phyloP scores from a whole-genome alignment of 2,113 vertebrate species.

The Atlantisia rogersi region DNA sequence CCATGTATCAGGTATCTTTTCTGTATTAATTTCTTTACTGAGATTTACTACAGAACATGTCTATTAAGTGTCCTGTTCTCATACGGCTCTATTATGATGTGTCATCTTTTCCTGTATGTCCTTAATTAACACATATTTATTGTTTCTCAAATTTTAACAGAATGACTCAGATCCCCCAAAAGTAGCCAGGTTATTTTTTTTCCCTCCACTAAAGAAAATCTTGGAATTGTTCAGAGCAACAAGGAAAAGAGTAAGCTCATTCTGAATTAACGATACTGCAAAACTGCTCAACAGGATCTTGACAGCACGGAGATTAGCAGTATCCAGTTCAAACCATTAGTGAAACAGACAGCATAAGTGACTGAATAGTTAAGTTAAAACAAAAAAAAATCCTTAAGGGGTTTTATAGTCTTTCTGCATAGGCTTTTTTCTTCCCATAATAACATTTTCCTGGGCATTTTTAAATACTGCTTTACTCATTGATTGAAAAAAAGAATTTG shows the following conservation, averaged over 20 bases:
- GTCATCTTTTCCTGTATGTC: background rate
- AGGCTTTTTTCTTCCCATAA: no score
- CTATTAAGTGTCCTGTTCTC: constrained; percentile 19
- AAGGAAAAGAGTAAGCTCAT: background rate
- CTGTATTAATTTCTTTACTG: background rate
- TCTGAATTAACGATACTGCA: background rate
- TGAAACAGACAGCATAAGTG: no score
- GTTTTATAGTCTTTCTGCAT: no score
- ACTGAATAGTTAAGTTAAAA: no score
- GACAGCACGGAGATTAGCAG: background rate
- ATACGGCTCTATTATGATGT: constrained; percentile 22
- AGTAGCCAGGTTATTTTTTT: background rate
- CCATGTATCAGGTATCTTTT: no score
- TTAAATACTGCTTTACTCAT: no score
- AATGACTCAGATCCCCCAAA: background rate
- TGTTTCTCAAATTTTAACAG: background rate
- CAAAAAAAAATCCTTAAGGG: no score
- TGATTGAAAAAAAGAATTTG: no score
- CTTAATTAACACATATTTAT: background rate
- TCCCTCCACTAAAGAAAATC: background rate
- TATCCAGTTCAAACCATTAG: no score
- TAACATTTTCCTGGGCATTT: no score
- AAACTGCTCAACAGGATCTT: background rate
- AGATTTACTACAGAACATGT: background rate
- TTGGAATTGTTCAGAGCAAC: background rate